These are phyloP conservation scores for Batillaria attramentaria DNA, from an alignment of 1,140 invertebrate species.

Conservation along the genomic window DNA sequence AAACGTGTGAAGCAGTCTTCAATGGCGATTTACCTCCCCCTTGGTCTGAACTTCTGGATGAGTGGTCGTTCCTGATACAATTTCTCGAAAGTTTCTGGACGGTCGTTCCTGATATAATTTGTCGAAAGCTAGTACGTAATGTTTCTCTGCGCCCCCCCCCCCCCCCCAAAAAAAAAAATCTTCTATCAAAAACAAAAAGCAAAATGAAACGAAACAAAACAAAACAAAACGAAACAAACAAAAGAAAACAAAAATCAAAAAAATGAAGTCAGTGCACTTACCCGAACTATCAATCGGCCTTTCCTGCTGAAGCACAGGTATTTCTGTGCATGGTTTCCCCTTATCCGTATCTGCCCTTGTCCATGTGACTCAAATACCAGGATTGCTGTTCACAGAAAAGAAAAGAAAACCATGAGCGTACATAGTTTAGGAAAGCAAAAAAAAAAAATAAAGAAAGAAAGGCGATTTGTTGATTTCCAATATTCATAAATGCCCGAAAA, in stretches of 20 bases:
- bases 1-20: too few species aligned
- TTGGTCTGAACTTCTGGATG: too few species aligned
- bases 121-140: too few species aligned
- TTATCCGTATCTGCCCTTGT: slow-evolving; percentile 12
- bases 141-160: too few species aligned
- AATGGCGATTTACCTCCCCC: too few species aligned
- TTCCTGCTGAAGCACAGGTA: slow-evolving; percentile 33
- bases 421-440: background rate
- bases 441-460: background rate
- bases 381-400: slow-evolving; percentile 1
- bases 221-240: background rate
- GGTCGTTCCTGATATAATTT: too few species aligned
- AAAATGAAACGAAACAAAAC: background rate
- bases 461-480: background rate
- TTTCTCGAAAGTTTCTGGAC: too few species aligned
- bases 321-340: background rate
- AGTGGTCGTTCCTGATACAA: too few species aligned
- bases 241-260: slow-evolving; percentile 9
- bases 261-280: slow-evolving; percentile 16
- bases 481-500: background rate
- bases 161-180: too few species aligned
- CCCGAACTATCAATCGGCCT: slow-evolving; percentile 30
- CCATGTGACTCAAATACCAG: slow-evolving; percentile 26
- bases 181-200: background rate
- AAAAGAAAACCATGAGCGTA: background rate